Percentiles rank a stretch among this genome's conserved stretches.
Evolutionary conservation across 1,140 invertebrate genomes (phyloP).

Genomic region (Drosophila elegans): DNA sequence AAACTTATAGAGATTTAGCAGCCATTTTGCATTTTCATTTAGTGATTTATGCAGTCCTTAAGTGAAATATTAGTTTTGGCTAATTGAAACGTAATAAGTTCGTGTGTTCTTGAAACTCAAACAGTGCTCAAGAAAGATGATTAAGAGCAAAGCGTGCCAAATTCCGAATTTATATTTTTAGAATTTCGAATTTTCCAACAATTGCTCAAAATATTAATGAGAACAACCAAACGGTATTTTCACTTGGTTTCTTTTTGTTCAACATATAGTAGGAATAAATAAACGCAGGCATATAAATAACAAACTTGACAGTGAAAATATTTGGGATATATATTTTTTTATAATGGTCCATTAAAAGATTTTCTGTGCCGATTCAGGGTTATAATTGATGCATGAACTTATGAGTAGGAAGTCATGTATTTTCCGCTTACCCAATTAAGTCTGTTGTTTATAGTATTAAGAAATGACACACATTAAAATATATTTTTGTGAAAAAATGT

Average conservation of each 20-base stretch:
- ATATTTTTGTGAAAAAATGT: neutral
- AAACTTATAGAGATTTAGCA: too few species aligned
- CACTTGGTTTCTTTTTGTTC: conserved; percentile 10
- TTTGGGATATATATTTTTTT: conserved; percentile 35
- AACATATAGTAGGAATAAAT: conserved; percentile 26
- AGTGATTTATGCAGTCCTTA: conserved; percentile 4
- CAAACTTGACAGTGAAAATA: conserved; percentile 73
- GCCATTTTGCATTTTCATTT: too few species aligned
- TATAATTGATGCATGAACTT: conserved; percentile 41
- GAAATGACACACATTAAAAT: neutral
- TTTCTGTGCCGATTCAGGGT: conserved; percentile 46
- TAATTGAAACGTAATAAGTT: conserved; percentile 44
- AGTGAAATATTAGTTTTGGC: conserved; percentile 50
- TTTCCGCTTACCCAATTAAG: conserved; percentile 10
- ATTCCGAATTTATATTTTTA: conserved; percentile 21
- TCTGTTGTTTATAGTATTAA: conserved; percentile 10
- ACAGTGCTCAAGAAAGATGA: neutral
- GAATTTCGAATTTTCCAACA: conserved; percentile 26
- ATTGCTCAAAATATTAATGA: conserved; percentile 12
- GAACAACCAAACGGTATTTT: conserved; percentile 13
- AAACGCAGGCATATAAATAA: conserved; percentile 68
- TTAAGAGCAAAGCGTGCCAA: conserved; percentile 27
- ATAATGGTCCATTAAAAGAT: conserved; percentile 67
- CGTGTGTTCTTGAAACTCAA: neutral
- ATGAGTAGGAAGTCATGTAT: conserved; percentile 49